Conservation (phyloP, 2,797 vertebrate genomes). For the Bradypodion ventrale region DNA sequence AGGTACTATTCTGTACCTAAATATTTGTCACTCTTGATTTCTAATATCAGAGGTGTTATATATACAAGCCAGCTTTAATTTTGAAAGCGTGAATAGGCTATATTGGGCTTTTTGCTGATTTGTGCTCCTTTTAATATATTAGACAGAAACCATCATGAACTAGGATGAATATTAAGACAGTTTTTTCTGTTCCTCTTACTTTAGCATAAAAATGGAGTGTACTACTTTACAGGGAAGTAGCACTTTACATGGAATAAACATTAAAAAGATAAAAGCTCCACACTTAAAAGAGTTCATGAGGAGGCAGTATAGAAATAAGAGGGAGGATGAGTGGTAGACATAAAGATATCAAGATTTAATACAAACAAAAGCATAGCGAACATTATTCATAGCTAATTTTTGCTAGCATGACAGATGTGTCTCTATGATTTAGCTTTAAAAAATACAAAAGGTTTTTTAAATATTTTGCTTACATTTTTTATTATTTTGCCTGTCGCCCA, state of each 20-base stretch:
- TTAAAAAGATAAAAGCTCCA: neutral
- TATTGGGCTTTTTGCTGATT: neutral
- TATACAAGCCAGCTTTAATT: neutral
- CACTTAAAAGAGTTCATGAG: neutral
- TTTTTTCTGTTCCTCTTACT: neutral
- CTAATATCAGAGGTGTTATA: constrained; percentile 10
- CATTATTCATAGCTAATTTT: neutral
- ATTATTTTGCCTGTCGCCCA: neutral
- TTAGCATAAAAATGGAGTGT: neutral
- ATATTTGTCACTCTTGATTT: neutral
- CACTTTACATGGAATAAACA: no score
- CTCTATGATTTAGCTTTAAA: neutral
- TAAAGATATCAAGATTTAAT: neutral
- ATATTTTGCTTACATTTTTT: neutral
- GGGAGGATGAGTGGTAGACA: neutral
- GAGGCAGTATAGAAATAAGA: neutral
- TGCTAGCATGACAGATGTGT: neutral
- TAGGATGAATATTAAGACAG: neutral
- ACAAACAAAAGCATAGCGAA: neutral
- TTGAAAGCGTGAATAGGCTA: neutral
- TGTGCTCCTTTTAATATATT: neutral
- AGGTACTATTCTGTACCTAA: no score
- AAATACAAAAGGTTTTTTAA: neutral
- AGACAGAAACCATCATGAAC: neutral
- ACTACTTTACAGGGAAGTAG: no score